Conservation (phyloP, 1,140 invertebrate genomes). For the Macrobrachium nipponense region DNA sequence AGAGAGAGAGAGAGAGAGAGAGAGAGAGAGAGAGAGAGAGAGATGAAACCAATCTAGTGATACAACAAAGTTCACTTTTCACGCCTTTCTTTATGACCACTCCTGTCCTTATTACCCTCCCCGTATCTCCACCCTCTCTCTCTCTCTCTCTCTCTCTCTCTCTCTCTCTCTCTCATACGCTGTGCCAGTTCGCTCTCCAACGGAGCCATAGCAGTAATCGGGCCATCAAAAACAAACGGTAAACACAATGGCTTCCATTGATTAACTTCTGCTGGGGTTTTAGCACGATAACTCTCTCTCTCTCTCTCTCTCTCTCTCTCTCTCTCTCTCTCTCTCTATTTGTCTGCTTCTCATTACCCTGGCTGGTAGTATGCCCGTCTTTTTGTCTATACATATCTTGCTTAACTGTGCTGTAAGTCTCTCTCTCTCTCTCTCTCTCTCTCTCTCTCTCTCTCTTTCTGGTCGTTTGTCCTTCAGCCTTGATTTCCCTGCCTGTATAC, state of each 20-base stretch:
- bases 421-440: conserved; percentile 21
- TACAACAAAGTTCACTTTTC: background rate
- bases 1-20: no score
- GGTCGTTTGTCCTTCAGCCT: background rate
- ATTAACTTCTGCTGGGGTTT: no score
- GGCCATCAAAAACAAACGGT: conserved; percentile 28
- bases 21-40: no score
- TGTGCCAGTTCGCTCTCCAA: background rate
- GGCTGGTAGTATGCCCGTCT: background rate
- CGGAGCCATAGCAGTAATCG: background rate
- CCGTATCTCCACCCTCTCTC: background rate
- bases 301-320: background rate
- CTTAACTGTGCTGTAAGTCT: background rate
- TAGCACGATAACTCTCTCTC: background rate
- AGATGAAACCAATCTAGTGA: no score
- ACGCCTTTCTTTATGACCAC: background rate
- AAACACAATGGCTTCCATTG: conserved; percentile 19
- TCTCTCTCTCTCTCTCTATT: background rate
- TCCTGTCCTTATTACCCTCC: background rate
- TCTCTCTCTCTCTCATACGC: background rate
- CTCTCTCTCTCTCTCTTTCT: background rate
- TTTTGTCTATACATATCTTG: background rate
- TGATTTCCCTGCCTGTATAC: background rate
- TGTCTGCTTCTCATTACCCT: background rate
- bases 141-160: background rate